phyloP scores from a whole-genome alignment of 2,797 vertebrate species.

The Chelonia mydas region DNA sequence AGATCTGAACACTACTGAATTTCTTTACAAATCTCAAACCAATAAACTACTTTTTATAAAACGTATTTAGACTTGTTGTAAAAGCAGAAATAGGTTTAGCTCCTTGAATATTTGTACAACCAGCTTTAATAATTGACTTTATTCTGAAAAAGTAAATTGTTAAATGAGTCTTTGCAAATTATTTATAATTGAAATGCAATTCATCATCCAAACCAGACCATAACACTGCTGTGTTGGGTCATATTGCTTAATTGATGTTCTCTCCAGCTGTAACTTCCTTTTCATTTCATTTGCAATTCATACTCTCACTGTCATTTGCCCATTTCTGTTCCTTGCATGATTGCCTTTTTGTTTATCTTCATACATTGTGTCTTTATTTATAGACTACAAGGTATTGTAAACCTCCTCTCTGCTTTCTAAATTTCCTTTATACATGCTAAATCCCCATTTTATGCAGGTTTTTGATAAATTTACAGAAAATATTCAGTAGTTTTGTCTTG shows the following conservation, averaged over 20 bases:
- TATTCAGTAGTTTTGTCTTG: conserved; percentile 69
- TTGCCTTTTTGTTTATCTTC: conserved; percentile 64
- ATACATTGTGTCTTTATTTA: conserved; percentile 72
- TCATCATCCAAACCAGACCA: conserved; percentile 8
- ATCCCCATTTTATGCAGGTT: conserved; percentile 63
- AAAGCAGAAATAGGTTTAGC: not conserved
- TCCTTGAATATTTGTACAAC: not conserved
- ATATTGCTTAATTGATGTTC: conserved; percentile 63
- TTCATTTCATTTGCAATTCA: conserved; percentile 62
- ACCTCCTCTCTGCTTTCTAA: conserved; percentile 58
- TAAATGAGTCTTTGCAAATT: not conserved
- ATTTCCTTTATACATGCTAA: conserved; percentile 55
- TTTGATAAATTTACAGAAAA: conserved; percentile 66
- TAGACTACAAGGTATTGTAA: conserved; percentile 56
- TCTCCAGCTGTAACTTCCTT: conserved; percentile 62
- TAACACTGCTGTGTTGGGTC: conserved; percentile 43
- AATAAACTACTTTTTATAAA: not conserved
- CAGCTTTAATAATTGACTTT: not conserved
- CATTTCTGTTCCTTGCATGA: conserved; percentile 68
- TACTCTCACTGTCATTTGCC: conserved; percentile 59
- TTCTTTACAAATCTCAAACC: not conserved
- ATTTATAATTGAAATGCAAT: conserved; percentile 60
- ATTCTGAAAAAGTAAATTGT: not conserved
- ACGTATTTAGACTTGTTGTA: not conserved
- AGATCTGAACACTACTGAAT: not conserved